Percentiles rank a stretch among this genome's conserved stretches.
Conservation (phyloP, 2,888 invertebrate genomes). For the Hydrotaea diabolus region DNA sequence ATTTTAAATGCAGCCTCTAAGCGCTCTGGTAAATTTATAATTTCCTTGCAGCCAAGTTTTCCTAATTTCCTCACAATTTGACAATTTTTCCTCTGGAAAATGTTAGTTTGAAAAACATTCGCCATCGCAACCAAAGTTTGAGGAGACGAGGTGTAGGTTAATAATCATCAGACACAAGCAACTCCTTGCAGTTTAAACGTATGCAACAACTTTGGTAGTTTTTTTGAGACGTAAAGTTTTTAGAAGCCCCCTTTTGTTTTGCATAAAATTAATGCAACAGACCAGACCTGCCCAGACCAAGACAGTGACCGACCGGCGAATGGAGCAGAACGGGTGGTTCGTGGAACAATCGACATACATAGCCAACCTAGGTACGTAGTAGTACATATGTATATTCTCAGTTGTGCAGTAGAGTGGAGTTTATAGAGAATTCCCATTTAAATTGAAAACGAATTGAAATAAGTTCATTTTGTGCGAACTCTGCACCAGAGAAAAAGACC, state of each 20-base stretch:
- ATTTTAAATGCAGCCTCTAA: too few species aligned
- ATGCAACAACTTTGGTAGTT: not conserved
- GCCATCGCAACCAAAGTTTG: not conserved
- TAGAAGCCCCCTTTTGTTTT: not conserved
- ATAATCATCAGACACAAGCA: not conserved
- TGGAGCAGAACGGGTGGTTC: too few species aligned
- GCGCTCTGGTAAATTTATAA: not conserved
- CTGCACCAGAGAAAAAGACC: not conserved
- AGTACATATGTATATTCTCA: not conserved
- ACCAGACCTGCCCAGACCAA: too few species aligned
- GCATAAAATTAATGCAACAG: not conserved
- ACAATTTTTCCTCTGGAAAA: not conserved
- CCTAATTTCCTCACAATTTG: not conserved
- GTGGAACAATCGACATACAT: not conserved
- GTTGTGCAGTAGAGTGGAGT: not conserved
- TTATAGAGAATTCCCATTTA: not conserved
- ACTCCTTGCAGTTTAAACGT: not conserved
- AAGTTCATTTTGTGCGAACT: not conserved
- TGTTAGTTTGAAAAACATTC: not conserved
- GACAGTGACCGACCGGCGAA: not conserved
- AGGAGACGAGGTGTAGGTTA: constrained; percentile 43
- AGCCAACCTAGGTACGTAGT: not conserved
- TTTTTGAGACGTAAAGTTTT: not conserved
- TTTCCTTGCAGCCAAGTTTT: constrained; percentile 1
- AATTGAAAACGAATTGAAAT: not conserved